Evolutionary conservation across 1,140 invertebrate species (phyloP), one percentile per base, ranked within the genome.

Genomic region (Lordiphosa mommai): DNA sequence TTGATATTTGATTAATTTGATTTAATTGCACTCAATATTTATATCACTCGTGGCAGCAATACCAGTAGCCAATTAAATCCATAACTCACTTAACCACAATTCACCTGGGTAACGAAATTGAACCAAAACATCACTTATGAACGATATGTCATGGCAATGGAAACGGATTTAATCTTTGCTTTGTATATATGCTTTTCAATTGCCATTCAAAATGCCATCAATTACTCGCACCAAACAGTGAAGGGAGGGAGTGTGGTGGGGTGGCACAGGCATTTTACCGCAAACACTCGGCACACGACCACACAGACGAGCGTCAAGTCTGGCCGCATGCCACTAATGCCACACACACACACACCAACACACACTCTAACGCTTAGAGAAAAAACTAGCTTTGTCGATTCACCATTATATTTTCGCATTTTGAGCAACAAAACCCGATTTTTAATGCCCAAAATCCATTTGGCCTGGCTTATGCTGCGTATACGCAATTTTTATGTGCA

Each of bases 391-490:
- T 30, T 27, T 60, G 47, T 32, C 71, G 69, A 72, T 79, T 77
- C 55, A 41, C 55, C 47, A 67, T 77, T 67, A 66, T 61, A 50
- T 36, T 59, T 59, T 66, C 33, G 32, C 64, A 68, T 68, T 66
- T 27, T 43, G 49, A 12, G 44, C 52, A 43, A 30, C 46, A 43
- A 59, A 79, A 72, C 72, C 63, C 48, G 73, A 67, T 72, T 79
- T 79, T 71, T 61, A 79, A 79, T 79, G 51, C 55, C 48, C 43
- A n/a, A 49, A 72, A 79, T 72, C 69, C 63, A 77, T 72, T 77
- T 68, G 20, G 50, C 14, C 27, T 30, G 14, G n/a, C 12, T 4
- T 40, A n/a, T 27, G 13, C 38, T 50, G 73, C 68, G 57, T 79
- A 72, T 69, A 60, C 43, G 63, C 58, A 59, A 68, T 72, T 65